A percentile compares a stretch with the other conserved stretches of the same genome.
phyloP scores from a whole-genome alignment of 2,113 vertebrate species.

The Rafetus swinhoei region DNA sequence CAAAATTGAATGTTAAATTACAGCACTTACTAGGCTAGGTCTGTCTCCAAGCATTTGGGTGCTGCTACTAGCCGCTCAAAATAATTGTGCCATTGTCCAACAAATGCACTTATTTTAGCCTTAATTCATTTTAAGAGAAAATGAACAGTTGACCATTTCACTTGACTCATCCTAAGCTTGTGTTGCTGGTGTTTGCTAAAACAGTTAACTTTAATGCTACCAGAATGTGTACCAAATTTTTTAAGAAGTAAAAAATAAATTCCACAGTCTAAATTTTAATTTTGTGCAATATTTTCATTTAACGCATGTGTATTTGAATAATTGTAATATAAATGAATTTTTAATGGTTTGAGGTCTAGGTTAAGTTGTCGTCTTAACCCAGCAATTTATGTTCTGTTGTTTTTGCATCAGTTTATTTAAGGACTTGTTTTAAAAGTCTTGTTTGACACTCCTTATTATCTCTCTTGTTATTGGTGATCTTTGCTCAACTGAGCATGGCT shows the following conservation, averaged over 20 bases:
- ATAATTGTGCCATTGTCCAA: constrained; percentile 81
- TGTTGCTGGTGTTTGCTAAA: constrained; percentile 76
- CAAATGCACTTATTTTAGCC: constrained; percentile 85
- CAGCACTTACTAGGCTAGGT: constrained; percentile 64
- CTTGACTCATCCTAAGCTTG: constrained; percentile 78
- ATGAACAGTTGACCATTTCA: constrained; percentile 68
- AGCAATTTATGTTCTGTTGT: constrained; percentile 89
- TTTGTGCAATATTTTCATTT: constrained; percentile 97
- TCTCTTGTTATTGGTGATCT: constrained; percentile 75
- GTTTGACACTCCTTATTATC: constrained; percentile 79
- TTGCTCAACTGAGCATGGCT: constrained; percentile 77
- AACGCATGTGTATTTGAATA: constrained; percentile 92
- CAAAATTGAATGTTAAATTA: constrained; percentile 74
- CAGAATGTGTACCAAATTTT: constrained; percentile 76
- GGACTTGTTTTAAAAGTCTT: constrained; percentile 99
- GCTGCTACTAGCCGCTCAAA: constrained; percentile 75
- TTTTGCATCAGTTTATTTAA: constrained; percentile 87
- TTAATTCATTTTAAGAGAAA: constrained; percentile 80
- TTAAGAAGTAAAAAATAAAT: constrained; percentile 65
- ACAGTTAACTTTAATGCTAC: constrained; percentile 77
- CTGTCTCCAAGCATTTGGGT: constrained; percentile 67
- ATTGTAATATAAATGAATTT: constrained; percentile 86
- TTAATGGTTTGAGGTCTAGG: constrained; percentile 86
- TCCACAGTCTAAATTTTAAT: constrained; percentile 84
- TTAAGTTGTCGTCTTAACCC: constrained; percentile 80